Evolutionary conservation across 2,888 invertebrate species (phyloP), one percentile per base, ranked within the genome.

Genomic region (Sinodicranocentrus sp.): DNA sequence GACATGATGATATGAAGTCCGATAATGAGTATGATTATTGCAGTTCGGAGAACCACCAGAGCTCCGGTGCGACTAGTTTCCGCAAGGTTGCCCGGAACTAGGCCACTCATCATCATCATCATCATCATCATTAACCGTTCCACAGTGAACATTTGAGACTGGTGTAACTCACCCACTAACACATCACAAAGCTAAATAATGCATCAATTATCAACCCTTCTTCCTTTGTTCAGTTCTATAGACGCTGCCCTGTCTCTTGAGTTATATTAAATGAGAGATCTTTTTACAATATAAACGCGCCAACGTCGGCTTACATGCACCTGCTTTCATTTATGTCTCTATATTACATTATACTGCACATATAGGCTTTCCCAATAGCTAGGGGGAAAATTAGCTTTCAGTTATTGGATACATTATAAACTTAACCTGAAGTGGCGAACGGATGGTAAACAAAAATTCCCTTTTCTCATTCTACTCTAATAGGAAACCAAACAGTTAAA

Each of bases 71-170:
- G 33, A 65, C 68, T 67, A 21, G 23, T 67, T 65, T 73, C 72
- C 43, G 65, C 73, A 73, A 80, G 73, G 80, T 80, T 73, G 73
- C 39, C 57, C 59, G 57, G 73, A 80, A 80, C 73, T 80, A 80
- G 80, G 80, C 57, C 80, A 80, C 67, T 67, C 57, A 67, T 72
- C 72, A 72, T 65, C 68, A 63, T 65, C 65, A 52, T 52, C 43
- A 19, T 28, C 52, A 25, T 28, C 33, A 67, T 1, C 17, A 54
- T 76, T 13, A n/a, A n/a, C n/a, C n/a, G n/a, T n/a, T n/a, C 15
- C 70, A 48, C 52, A 10, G 19, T 3, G 10, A n/a, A 48, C 48
- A 48, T 48, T 48, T 48, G 48, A 10, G 63, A 48, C 48, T 48
- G 48, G 25, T 25, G 13, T 57, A 10, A 57, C 54, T 54, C 54